Conservation (phyloP, 2,113 vertebrate species). For the Leuciscus idus region DNA sequence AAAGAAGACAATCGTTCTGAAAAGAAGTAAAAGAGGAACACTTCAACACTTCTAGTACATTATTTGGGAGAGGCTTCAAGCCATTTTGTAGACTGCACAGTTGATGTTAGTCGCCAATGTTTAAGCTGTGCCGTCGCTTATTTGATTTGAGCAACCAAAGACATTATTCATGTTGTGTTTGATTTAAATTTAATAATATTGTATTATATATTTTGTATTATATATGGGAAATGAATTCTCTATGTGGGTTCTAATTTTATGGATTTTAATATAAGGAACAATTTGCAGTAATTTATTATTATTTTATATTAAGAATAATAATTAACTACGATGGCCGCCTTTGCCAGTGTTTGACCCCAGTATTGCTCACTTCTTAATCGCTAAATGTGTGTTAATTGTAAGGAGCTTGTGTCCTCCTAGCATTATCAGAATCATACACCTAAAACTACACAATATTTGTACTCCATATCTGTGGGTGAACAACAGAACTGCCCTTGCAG, state of each 20-base stretch:
- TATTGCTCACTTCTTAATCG: conserved; percentile 66
- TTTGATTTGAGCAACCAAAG: conserved; percentile 88
- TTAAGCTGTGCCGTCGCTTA: conserved; percentile 76
- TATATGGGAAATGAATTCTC: conserved; percentile 71
- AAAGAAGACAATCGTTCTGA: conserved; percentile 47
- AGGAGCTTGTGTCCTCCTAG: conserved; percentile 63
- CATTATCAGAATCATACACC: conserved; percentile 68
- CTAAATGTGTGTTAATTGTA: conserved; percentile 48
- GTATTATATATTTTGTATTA: conserved; percentile 76
- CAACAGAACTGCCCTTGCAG: conserved; percentile 44
- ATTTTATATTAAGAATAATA: conserved; percentile 66
- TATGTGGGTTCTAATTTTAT: conserved; percentile 62
- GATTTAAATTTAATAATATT: conserved; percentile 59
- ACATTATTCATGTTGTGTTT: conserved; percentile 65
- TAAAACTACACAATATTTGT: conserved; percentile 58
- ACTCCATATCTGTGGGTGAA: conserved; percentile 24
- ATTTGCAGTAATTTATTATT: conserved; percentile 83
- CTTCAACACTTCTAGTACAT: conserved; percentile 90
- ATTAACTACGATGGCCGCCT: conserved; percentile 68
- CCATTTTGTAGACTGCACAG: conserved; percentile 78
- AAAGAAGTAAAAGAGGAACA: conserved; percentile 65
- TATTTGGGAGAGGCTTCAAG: conserved; percentile 87
- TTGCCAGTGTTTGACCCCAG: conserved; percentile 80
- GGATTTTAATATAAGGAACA: conserved; percentile 86
- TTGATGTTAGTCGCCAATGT: conserved; percentile 4